A percentile compares a stretch with the other conserved stretches of the same genome.
Evolutionary conservation across 2,113 vertebrate genomes (phyloP).

Genomic region (Zosterops pallidus): DNA sequence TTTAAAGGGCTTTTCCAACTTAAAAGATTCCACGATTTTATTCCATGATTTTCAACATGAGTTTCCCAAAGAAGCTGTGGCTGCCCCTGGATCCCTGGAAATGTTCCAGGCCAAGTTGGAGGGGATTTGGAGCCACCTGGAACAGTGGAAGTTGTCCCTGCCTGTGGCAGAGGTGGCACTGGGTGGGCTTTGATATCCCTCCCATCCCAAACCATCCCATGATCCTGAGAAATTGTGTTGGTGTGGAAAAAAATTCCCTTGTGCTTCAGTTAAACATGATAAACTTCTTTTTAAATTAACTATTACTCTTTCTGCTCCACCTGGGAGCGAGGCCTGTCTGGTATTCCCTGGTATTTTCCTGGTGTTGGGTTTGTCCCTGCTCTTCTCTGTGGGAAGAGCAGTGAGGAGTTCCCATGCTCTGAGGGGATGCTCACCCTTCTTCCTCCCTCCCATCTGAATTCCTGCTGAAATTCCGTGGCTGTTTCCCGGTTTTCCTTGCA

Average conservation of each 20-base stretch:
- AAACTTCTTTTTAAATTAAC: neutral
- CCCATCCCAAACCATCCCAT: neutral
- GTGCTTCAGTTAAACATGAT: neutral
- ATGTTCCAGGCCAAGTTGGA: neutral
- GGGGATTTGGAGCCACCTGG: neutral
- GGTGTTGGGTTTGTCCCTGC: neutral
- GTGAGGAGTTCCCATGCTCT: neutral
- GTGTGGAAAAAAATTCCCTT: neutral
- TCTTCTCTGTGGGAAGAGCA: neutral
- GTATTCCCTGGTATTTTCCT: neutral
- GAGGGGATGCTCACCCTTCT: neutral
- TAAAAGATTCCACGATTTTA: neutral
- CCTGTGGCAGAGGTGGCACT: neutral
- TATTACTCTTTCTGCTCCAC: neutral
- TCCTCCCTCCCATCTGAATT: neutral
- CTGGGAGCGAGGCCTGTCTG: neutral
- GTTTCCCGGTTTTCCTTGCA: accelerated
- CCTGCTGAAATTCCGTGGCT: neutral
- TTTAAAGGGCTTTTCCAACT: neutral
- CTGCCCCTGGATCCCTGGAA: neutral
- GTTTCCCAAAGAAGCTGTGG: neutral
- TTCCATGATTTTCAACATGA: neutral
- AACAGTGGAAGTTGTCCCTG: neutral
- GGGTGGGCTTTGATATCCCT: neutral
- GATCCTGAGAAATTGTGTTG: neutral